A percentile compares a stretch with the other conserved stretches of the same genome.
Conservation (phyloP, 2,888 invertebrate species). For the Odontocolon sp. region DNA sequence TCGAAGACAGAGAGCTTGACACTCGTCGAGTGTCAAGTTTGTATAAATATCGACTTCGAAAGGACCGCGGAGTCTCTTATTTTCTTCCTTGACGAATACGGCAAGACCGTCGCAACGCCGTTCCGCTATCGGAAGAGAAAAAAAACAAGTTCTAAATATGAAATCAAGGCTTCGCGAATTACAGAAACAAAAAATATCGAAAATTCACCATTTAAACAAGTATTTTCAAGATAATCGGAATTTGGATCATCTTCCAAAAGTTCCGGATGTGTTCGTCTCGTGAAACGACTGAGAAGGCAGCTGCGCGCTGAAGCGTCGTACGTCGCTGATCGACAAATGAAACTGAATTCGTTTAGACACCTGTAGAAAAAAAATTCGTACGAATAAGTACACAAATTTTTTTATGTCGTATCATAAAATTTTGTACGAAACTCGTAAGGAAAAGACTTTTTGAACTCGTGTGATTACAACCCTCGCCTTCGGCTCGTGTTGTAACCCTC, state of each 20-base stretch:
- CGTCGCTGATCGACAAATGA: conserved; percentile 93
- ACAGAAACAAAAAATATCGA: neutral
- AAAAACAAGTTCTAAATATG: too few relatives aligned
- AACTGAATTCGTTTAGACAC: conserved; percentile 93
- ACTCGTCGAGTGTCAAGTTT: conserved; percentile 93
- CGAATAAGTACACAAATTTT: neutral
- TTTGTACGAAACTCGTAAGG: too few relatives aligned
- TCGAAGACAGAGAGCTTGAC: conserved; percentile 92
- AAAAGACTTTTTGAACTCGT: too few relatives aligned
- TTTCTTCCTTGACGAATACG: conserved; percentile 94
- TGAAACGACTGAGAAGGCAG: conserved; percentile 91
- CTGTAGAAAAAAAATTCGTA: conserved; percentile 69
- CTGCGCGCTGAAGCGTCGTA: conserved; percentile 90
- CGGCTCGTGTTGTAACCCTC: too few relatives aligned
- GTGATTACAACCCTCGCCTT: too few relatives aligned
- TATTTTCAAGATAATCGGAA: conserved; percentile 95
- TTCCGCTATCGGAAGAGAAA: conserved; percentile 84
- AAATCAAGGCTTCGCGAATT: neutral
- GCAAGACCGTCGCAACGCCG: conserved; percentile 92
- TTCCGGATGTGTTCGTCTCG: conserved; percentile 92
- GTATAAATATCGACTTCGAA: conserved; percentile 94
- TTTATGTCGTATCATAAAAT: neutral
- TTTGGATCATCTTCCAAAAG: conserved; percentile 92
- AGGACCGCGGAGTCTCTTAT: conserved; percentile 92
- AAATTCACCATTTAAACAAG: conserved; percentile 90